A percentile compares a stretch with the other conserved stretches of the same genome.
These are phyloP conservation scores for Rhinoptilus africanus DNA, from an alignment of 2,113 vertebrate species.

Conservation along the genomic window DNA sequence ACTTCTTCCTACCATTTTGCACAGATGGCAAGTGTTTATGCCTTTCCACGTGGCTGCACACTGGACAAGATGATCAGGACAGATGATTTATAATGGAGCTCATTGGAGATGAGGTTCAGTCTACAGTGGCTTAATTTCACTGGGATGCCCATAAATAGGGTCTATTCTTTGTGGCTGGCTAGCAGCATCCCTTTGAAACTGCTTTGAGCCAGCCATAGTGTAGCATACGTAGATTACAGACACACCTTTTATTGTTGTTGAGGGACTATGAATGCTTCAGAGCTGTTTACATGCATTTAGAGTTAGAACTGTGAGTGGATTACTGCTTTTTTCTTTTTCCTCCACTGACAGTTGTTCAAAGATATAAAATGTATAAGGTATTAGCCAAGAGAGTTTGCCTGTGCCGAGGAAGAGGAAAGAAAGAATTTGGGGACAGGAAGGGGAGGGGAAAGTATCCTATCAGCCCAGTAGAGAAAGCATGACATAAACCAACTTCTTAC, in stretches of 20 bases:
- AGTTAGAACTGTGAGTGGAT: neutral
- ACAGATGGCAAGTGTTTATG: constrained; percentile 60
- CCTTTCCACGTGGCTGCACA: constrained; percentile 23
- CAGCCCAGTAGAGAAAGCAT: neutral
- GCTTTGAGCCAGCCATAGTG: neutral
- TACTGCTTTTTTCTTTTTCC: neutral
- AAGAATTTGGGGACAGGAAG: neutral
- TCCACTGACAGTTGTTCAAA: neutral
- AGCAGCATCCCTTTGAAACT: neutral
- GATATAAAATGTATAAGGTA: neutral
- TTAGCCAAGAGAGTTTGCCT: neutral
- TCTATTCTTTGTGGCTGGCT: neutral
- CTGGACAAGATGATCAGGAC: constrained; percentile 39
- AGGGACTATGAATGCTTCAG: neutral
- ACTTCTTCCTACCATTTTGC: constrained; percentile 30
- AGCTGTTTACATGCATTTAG: neutral
- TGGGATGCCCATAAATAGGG: neutral
- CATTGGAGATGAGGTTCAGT: neutral
- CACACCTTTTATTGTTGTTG: neutral
- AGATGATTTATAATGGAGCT: constrained; percentile 50
- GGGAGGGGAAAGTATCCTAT: neutral
- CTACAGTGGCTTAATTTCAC: constrained; percentile 17
- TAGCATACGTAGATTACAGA: neutral
- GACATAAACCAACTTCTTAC: neutral
- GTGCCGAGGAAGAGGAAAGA: neutral